Evolutionary conservation across 2,113 vertebrate species (phyloP).

Genomic region (Zapornia atra): DNA sequence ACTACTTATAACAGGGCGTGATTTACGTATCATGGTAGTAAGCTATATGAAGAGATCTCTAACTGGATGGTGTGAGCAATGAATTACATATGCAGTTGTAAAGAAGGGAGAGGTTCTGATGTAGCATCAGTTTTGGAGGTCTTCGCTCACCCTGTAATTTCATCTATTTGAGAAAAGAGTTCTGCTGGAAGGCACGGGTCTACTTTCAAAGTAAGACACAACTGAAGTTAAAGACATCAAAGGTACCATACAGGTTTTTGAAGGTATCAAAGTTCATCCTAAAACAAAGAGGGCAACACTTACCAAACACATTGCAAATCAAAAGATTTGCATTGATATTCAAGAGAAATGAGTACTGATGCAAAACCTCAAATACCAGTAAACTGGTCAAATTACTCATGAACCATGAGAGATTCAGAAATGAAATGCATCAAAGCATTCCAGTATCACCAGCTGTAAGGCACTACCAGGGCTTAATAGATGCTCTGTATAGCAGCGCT

Average conservation of each 20-base stretch:
- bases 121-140: neutral
- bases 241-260: neutral
- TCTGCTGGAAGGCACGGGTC: neutral
- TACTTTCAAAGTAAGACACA: neutral
- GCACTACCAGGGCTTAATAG: neutral
- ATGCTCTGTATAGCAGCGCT: neutral
- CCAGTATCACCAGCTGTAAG: neutral
- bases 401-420: neutral
- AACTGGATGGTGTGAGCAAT: neutral
- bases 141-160: neutral
- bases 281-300: neutral
- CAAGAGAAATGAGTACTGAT: neutral
- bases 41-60: neutral
- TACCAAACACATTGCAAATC: neutral
- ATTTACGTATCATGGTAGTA: neutral
- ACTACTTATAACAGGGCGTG: neutral
- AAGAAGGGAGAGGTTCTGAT: neutral
- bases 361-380: neutral
- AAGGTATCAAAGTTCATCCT: neutral
- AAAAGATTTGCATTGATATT: neutral
- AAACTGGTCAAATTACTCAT: neutral
- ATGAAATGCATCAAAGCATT: neutral
- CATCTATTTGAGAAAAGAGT: neutral
- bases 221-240: neutral
- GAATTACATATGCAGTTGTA: neutral